A percentile compares a stretch with the other conserved stretches of the same genome.
Conservation (phyloP, 2,113 vertebrate genomes). For the Ciconia stormi region DNA sequence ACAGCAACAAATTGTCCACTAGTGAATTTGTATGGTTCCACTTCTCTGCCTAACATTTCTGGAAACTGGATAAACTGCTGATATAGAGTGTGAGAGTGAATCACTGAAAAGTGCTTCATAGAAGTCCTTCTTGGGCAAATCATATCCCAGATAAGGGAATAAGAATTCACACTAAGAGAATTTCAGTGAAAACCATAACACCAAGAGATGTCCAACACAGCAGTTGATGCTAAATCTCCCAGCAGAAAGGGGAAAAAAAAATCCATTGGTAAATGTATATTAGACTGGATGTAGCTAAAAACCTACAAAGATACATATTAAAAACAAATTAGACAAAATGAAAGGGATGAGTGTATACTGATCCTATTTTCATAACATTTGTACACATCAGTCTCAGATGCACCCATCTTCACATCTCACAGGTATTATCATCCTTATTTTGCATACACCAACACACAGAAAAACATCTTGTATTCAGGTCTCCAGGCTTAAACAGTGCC, state of each 20-base stretch:
- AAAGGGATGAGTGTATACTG: background rate
- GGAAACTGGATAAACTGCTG: background rate
- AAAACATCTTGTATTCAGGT: background rate
- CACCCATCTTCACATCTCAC: background rate
- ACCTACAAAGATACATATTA: background rate
- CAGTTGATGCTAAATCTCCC: background rate
- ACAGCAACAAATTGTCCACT: background rate
- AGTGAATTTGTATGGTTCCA: conserved; percentile 42
- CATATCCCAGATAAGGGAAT: background rate
- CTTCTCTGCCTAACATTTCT: conserved; percentile 4
- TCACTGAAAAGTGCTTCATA: background rate
- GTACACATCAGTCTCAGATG: background rate
- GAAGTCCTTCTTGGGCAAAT: background rate
- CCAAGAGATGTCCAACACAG: background rate
- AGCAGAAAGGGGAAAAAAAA: background rate
- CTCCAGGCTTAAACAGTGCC: background rate
- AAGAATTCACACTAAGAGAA: background rate
- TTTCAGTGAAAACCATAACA: background rate
- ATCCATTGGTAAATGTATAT: background rate
- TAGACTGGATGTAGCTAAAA: background rate
- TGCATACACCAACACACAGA: fast-evolving
- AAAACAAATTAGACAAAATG: background rate
- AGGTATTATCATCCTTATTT: background rate
- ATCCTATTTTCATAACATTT: background rate
- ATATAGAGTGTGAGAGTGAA: background rate